phyloP scores from a whole-genome alignment of 2,113 vertebrate species.

The Donacobius atricapilla region DNA sequence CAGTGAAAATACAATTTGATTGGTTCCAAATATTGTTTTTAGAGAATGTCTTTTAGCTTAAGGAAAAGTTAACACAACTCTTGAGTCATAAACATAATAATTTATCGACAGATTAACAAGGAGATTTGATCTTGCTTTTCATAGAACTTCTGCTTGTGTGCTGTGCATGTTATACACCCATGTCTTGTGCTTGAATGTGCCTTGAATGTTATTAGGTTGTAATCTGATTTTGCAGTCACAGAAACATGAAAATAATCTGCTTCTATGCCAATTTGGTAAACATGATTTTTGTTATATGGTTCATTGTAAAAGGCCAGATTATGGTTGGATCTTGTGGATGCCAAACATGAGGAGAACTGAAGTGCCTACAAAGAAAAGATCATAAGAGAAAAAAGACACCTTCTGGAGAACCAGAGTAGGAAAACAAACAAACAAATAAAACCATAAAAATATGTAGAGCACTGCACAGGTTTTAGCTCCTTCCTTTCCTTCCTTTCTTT shows the following conservation, averaged over 20 bases:
- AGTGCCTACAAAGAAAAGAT: neutral
- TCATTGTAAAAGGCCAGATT: neutral
- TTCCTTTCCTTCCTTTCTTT: neutral
- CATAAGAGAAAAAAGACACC: neutral
- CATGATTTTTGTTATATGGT: neutral
- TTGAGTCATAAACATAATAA: neutral
- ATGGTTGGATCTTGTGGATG: neutral
- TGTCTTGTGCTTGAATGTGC: neutral
- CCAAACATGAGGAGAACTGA: neutral
- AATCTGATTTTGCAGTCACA: neutral
- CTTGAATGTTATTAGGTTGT: neutral
- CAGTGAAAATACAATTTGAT: neutral
- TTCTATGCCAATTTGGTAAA: neutral
- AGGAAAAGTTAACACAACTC: neutral
- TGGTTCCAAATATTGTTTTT: neutral
- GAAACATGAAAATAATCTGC: neutral
- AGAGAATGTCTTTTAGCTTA: neutral
- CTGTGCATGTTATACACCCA: rapidly evolving
- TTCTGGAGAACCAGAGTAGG: neutral
- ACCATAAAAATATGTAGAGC: neutral
- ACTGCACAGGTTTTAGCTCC: neutral
- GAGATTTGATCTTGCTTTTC: neutral
- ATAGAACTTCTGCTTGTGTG: neutral
- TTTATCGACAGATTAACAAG: neutral
- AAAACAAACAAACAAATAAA: neutral